Evolutionary conservation across 2,113 vertebrate species (phyloP).

Genomic region (Pterocles orientalis): DNA sequence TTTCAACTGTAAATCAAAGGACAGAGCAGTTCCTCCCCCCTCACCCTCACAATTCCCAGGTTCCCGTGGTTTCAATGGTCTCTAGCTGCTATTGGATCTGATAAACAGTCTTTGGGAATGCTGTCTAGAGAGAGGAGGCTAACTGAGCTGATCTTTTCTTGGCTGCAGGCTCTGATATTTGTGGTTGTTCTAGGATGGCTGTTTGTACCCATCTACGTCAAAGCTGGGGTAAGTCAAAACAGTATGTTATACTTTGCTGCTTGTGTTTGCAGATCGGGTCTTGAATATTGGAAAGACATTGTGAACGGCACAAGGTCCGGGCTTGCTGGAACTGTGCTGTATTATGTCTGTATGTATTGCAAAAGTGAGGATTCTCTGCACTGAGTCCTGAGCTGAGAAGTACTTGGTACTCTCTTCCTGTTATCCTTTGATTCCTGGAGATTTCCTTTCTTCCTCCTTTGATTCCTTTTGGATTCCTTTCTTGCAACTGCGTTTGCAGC

Average conservation of each 20-base stretch:
- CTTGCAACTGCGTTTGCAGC: not conserved
- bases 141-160: conserved; percentile 26
- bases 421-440: not conserved
- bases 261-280: not conserved
- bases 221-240: conserved; percentile 87
- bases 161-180: conserved; percentile 86
- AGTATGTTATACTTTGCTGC: not conserved
- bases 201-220: conserved; percentile 96
- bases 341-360: not conserved
- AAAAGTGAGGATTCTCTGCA: not conserved
- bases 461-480: not conserved
- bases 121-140: not conserved
- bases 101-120: not conserved
- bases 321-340: not conserved
- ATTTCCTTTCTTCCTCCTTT: too few species aligned
- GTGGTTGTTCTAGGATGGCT: conserved; percentile 91
- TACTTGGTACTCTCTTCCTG: not conserved
- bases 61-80: not conserved
- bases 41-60: accelerated
- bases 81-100: not conserved
- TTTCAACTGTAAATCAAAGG: not conserved
- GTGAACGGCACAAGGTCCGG: not conserved
- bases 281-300: not conserved
- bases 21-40: not conserved
- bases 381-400: not conserved